phyloP scores from a whole-genome alignment of 2,113 vertebrate genomes.

The Oreochromis tanganicae region DNA sequence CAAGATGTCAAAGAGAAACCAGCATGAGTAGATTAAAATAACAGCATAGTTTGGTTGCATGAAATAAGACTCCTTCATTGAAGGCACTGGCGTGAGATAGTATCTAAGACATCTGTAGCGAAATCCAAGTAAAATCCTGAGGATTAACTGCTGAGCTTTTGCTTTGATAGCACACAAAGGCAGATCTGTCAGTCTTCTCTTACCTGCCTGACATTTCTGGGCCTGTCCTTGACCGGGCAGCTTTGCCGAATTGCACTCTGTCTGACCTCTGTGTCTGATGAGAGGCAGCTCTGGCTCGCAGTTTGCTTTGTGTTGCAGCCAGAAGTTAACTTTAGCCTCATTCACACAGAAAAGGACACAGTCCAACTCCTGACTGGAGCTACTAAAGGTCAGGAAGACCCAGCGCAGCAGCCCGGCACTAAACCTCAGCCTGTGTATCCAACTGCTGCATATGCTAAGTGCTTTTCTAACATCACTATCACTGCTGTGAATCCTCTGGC shows the following conservation, averaged over 20 bases:
- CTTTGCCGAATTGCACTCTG: background rate
- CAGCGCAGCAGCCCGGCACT: background rate
- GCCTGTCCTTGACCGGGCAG: constrained; percentile 17
- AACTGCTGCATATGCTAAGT: background rate
- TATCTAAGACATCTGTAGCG: background rate
- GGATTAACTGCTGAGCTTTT: background rate
- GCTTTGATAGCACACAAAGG: background rate
- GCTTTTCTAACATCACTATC: background rate
- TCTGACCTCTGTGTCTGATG: constrained; percentile 11
- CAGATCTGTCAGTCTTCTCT: background rate
- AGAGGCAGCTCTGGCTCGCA: constrained; percentile 18
- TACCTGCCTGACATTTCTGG: background rate
- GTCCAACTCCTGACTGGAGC: constrained; percentile 20
- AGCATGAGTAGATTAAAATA: background rate
- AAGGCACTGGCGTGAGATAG: background rate
- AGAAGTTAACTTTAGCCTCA: constrained; percentile 19
- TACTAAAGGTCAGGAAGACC: constrained; percentile 43
- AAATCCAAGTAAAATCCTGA: background rate
- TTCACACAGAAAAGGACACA: background rate
- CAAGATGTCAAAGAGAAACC: background rate
- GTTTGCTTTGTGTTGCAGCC: constrained; percentile 61
- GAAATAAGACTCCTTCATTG: background rate
- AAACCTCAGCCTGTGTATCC: background rate
- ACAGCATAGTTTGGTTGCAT: background rate
- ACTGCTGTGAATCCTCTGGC: background rate